phyloP scores from a whole-genome alignment of 2,888 invertebrate genomes.

The Nezara viridula region DNA sequence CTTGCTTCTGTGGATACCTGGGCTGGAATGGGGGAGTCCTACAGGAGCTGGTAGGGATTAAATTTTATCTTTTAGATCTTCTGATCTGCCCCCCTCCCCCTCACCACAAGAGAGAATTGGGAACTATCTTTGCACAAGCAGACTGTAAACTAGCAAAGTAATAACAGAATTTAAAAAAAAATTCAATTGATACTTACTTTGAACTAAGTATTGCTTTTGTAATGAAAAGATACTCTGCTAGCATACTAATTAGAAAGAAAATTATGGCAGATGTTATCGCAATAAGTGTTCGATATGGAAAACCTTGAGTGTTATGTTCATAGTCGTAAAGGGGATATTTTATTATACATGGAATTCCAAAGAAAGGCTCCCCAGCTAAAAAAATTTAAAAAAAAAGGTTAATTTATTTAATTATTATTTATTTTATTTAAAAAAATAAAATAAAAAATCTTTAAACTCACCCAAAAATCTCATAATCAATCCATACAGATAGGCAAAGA shows the following conservation, averaged over 20 bases:
- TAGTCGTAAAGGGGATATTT: constrained; percentile 73
- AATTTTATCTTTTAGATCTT: no score
- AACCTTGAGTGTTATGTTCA: constrained; percentile 72
- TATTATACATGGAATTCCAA: constrained; percentile 73
- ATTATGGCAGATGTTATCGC: constrained; percentile 36
- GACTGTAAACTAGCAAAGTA: no score
- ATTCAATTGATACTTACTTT: constrained; percentile 57
- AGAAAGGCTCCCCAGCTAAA: constrained; percentile 74
- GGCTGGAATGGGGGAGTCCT: no score
- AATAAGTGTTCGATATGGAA: constrained; percentile 76
- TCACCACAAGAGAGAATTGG: no score
- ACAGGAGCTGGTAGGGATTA: no score
- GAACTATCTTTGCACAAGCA: no score
- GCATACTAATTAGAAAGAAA: constrained; percentile 52
- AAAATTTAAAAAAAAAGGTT: constrained; percentile 24
- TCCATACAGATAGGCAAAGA: constrained; percentile 73
- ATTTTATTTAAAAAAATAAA: background rate
- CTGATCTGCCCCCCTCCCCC: no score
- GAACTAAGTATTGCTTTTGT: constrained; percentile 44
- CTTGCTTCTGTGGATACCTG: no score
- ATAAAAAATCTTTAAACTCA: constrained; percentile 66
- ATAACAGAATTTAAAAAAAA: no score
- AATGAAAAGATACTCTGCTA: constrained; percentile 59
- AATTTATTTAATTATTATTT: background rate
- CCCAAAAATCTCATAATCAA: constrained; percentile 70